phyloP scores from a whole-genome alignment of 2,113 vertebrate genomes.

The Cercopithecus mona region DNA sequence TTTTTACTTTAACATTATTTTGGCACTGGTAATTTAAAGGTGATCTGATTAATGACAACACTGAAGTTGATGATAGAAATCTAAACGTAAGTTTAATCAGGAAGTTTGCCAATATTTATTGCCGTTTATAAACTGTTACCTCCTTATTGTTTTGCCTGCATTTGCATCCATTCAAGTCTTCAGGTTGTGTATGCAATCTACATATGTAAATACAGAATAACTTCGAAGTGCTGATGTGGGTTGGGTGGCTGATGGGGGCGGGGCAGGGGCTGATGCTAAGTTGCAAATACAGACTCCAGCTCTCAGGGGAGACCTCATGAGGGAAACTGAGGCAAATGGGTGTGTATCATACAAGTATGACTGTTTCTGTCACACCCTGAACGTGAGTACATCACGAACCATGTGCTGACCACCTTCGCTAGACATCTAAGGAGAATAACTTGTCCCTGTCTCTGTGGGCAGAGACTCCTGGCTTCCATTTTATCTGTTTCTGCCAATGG shows the following conservation, averaged over 20 bases:
- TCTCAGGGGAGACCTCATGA: background rate
- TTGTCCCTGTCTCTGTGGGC: background rate
- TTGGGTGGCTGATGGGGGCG: background rate
- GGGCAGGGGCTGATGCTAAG: background rate
- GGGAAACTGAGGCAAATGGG: background rate
- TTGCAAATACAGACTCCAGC: no score
- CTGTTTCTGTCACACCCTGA: background rate
- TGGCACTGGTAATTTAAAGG: background rate
- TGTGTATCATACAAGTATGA: fast-evolving
- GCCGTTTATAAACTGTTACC: background rate
- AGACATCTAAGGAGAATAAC: fast-evolving
- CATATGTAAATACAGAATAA: background rate
- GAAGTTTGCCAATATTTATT: background rate
- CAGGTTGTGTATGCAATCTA: fast-evolving
- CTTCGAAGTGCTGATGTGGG: fast-evolving
- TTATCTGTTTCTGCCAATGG: background rate
- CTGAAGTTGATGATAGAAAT: background rate
- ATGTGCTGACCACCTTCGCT: fast-evolving
- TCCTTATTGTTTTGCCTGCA: background rate
- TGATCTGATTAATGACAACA: background rate
- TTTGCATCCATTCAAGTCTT: background rate
- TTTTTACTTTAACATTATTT: background rate
- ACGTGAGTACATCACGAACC: background rate
- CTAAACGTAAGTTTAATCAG: background rate
- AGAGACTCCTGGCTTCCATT: background rate